Percentiles rank a stretch among this genome's conserved stretches.
Evolutionary conservation across 2,888 invertebrate species (phyloP).

Genomic region (Brenthis hecate): DNA sequence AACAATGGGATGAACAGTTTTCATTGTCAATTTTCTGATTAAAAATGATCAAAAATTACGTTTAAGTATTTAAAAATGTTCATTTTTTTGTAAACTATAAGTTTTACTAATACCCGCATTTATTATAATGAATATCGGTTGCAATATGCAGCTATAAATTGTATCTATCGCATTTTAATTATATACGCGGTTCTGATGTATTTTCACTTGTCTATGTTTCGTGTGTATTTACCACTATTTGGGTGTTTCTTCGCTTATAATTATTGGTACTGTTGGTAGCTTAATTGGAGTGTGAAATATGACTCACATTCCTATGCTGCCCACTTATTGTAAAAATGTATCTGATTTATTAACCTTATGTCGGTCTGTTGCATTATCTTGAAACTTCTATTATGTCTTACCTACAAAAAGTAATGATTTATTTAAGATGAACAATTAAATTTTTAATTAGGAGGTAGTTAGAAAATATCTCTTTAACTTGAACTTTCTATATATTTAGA

Average conservation of each 20-base stretch:
- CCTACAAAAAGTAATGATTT: conserved; percentile 16
- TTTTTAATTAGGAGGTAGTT: conserved; percentile 7
- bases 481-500: not conserved
- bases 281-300: conserved; percentile 80
- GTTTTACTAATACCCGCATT: conserved; percentile 66
- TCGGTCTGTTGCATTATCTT: conserved; percentile 32
- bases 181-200: conserved; percentile 42
- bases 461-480: not conserved
- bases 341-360: conserved; percentile 55
- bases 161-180: conserved; percentile 45
- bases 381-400: conserved; percentile 17
- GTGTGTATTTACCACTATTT: conserved; percentile 70
- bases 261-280: conserved; percentile 75
- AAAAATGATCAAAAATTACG: conserved; percentile 44
- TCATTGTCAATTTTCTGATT: conserved; percentile 49
- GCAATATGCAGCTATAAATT: conserved; percentile 41
- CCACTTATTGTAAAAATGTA: conserved; percentile 69
- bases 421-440: not conserved
- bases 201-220: conserved; percentile 72
- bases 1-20: conserved; percentile 65
- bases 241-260: conserved; percentile 68
- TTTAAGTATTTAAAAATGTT: conserved; percentile 36
- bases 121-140: conserved; percentile 40
- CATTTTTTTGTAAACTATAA: conserved; percentile 43
- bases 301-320: conserved; percentile 68